Base-by-base conservation (phyloP, 2,888 invertebrate genomes). In the Drosophila kuntzei region DNA sequence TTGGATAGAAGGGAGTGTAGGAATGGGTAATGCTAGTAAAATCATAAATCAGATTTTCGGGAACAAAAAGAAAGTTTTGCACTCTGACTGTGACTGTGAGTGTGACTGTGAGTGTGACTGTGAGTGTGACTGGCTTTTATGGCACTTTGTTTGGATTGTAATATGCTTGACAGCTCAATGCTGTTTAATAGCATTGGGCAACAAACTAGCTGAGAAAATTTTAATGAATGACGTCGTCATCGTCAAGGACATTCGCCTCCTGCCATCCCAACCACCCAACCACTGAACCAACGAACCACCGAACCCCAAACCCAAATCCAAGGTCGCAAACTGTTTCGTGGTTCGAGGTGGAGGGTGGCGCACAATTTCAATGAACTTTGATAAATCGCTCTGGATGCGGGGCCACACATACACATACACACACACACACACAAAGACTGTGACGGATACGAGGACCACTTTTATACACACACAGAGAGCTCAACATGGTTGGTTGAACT, bases 81-180 rank as follows among this genome's bases (percentile, higher is more conserved):
- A 82, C 79, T 65, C 51, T 54, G 53, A 41, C 55, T 57, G 51
- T 20, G 20, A 22, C 43, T 39, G 12, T 6, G 20, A 39, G 8
- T 36, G 7, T 36, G 57, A 61, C 41, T 61, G 53, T 27, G 37
- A 27, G 18, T 62, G 32, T 27, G 46, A 46, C 43, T 32, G 47
- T 12, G 43, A 43, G 41, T 84, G 75, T 65, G 78, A 73, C 62
- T 73, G 82, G 87, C 80, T 82, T 83, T 88, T 77, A 80, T 86
- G 74, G 89, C 87, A 88, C 54, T 88, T 88, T 88, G 82, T 86
- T 86, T 85, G 79, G 76, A 69, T 77, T 70, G 81, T 83, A 83
- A 80, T 80, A 83, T 78, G 84, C 65, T 73, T 83, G 82, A 83
- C 89, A 83, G 78, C 82, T 83, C 89, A 88, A 83, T 83, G 89